phyloP scores from a whole-genome alignment of 1,140 invertebrate species.

The Heterodera schachtii region DNA sequence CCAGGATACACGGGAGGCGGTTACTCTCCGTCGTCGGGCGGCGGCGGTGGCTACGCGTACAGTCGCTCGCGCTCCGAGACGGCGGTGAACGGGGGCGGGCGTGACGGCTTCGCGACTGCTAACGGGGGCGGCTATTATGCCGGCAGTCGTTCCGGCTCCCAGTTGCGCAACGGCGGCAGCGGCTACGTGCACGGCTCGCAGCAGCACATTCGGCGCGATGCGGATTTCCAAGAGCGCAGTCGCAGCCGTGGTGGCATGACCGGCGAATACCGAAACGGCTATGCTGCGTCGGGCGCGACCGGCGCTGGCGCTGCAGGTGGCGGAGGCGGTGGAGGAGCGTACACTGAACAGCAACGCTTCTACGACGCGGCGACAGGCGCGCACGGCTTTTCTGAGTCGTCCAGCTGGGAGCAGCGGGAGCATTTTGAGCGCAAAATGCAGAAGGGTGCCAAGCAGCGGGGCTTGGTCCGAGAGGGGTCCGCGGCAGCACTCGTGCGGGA shows the following conservation, averaged over 20 bases:
- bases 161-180: slow-evolving; percentile 25
- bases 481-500: neutral
- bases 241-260: slow-evolving; percentile 5
- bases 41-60: slow-evolving; percentile 30
- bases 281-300: slow-evolving; percentile 1
- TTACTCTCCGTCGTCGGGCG: slow-evolving; percentile 32
- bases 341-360: slow-evolving; percentile 28
- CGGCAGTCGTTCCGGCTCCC: slow-evolving; percentile 7
- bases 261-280: slow-evolving; percentile 42
- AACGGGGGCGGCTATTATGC: slow-evolving; percentile 16
- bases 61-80: slow-evolving; percentile 28
- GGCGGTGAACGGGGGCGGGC: slow-evolving; percentile 15
- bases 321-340: neutral
- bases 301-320: neutral
- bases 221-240: slow-evolving; percentile 18
- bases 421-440: slow-evolving; percentile 64
- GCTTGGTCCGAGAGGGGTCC: neutral
- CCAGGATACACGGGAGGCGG: slow-evolving; percentile 26
- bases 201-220: slow-evolving; percentile 23
- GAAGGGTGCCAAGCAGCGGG: slow-evolving; percentile 33
- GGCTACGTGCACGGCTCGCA: slow-evolving; percentile 22
- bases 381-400: slow-evolving; percentile 59
- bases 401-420: slow-evolving; percentile 60
- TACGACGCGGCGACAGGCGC: slow-evolving; percentile 43
- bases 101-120: slow-evolving; percentile 5